Percentiles rank a stretch among this genome's conserved stretches.
Evolutionary conservation across 2,888 invertebrate genomes (phyloP).

Genomic region (Lithophane ornitopus): DNA sequence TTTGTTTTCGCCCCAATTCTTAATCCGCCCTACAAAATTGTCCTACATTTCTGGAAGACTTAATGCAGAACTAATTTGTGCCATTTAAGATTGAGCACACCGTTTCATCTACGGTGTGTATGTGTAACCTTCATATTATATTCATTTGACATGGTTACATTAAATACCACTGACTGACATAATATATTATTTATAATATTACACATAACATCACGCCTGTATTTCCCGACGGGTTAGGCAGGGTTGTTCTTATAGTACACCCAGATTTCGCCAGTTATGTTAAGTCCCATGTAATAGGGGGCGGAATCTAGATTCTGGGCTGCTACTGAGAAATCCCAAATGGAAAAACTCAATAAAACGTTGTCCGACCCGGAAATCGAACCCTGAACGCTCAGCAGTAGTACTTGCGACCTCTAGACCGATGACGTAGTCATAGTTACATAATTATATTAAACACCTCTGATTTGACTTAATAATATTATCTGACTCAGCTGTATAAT

Average conservation of each 20-base stretch:
- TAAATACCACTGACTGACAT: background rate
- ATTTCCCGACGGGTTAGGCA: background rate
- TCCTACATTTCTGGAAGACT: background rate
- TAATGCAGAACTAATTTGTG: conserved; percentile 14
- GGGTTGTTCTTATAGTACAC: background rate
- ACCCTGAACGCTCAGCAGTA: too few species aligned
- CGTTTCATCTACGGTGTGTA: background rate
- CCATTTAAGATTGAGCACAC: conserved; percentile 17
- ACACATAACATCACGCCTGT: background rate
- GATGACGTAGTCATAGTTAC: too few species aligned
- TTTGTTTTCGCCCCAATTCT: conserved; percentile 3
- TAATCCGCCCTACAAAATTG: background rate
- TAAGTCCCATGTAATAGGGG: background rate
- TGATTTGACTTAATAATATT: background rate
- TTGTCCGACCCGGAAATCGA: too few species aligned
- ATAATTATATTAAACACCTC: background rate
- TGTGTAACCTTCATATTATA: background rate
- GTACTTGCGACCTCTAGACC: too few species aligned
- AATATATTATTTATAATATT: too few species aligned
- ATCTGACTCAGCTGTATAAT: background rate
- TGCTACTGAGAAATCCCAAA: background rate
- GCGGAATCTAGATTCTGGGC: too few species aligned
- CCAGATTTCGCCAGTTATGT: background rate
- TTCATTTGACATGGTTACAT: conserved; percentile 3
- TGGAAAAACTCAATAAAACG: background rate